Conservation (phyloP, 2,797 vertebrate genomes). For the Meriones psammophilus region DNA sequence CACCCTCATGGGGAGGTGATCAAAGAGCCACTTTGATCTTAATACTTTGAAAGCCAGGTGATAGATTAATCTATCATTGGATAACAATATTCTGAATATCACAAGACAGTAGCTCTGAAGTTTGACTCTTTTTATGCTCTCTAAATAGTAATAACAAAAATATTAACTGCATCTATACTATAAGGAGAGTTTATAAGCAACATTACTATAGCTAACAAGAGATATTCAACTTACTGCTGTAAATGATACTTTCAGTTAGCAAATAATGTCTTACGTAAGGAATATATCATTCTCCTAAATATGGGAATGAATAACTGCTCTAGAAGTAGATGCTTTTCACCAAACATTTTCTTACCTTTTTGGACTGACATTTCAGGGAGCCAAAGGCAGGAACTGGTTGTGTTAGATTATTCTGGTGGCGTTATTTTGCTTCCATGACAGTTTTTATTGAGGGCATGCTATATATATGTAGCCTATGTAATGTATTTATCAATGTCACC, state of each 20-base stretch:
- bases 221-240: background rate
- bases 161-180: background rate
- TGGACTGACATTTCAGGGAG: background rate
- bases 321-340: background rate
- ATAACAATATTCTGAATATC: background rate
- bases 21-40: no score
- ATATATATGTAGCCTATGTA: background rate
- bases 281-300: background rate
- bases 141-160: background rate
- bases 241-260: background rate
- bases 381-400: background rate
- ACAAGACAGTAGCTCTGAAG: background rate
- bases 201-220: background rate
- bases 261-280: background rate
- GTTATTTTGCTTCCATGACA: background rate
- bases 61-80: background rate
- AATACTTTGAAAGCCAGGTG: background rate
- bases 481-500: background rate
- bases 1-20: no score
- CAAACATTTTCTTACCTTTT: background rate
- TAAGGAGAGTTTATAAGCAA: background rate
- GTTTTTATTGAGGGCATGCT: background rate
- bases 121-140: background rate
- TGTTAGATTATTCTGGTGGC: background rate
- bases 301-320: background rate